These are phyloP conservation scores for Halocynthia roretzi DNA, from an alignment of 23 tunicate genomes.

Conservation along the genomic window DNA sequence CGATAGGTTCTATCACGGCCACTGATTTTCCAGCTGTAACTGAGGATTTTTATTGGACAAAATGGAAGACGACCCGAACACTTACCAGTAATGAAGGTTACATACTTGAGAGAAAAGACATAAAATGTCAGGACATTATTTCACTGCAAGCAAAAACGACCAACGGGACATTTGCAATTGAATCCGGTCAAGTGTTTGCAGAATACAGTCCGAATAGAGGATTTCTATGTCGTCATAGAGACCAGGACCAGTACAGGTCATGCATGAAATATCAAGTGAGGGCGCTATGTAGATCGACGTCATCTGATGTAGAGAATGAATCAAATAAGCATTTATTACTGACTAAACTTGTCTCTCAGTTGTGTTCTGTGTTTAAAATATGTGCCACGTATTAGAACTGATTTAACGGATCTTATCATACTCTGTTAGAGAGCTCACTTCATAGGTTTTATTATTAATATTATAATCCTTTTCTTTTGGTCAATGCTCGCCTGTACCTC, in stretches of 20 bases:
- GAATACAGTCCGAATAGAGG: constrained; percentile 48
- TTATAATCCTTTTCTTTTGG: no score
- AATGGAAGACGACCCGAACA: not conserved
- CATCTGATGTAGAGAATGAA: no score
- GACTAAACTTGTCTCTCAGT: no score
- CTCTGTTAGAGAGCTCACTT: no score
- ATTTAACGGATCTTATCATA: no score
- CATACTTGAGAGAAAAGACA: not conserved
- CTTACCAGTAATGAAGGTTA: not conserved
- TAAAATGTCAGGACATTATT: not conserved
- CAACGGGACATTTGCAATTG: constrained; percentile 13
- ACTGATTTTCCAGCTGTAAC: constrained; percentile 60
- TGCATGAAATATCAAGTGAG: no score
- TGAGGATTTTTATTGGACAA: constrained; percentile 45
- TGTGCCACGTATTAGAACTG: no score
- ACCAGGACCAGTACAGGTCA: constrained; percentile 21
- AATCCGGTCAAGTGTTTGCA: constrained; percentile 77
- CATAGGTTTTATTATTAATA: no score
- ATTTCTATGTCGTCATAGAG: constrained; percentile 51
- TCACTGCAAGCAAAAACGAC: constrained; percentile 12
- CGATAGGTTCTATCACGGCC: constrained; percentile 41
- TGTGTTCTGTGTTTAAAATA: no score
- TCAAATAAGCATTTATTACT: no score
- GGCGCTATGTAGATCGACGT: no score
- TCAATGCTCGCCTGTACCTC: no score